Conservation (phyloP, 2,113 vertebrate species). For the Vimba vimba region DNA sequence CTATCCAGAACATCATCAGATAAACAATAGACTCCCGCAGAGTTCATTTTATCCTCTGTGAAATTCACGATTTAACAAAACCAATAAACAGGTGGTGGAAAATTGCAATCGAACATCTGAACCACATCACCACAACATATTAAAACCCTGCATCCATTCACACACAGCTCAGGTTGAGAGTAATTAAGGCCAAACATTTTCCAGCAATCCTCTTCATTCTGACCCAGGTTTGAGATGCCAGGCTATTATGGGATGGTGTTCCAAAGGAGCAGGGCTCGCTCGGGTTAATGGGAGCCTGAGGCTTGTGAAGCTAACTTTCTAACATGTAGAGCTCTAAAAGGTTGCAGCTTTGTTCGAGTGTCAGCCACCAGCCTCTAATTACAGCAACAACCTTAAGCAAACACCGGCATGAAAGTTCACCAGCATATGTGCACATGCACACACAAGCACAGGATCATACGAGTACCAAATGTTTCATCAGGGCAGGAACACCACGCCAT, state of each 20-base stretch:
- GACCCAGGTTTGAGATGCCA: constrained; percentile 64
- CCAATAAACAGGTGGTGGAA: constrained; percentile 22
- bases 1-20: not conserved
- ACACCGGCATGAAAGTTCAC: not conserved
- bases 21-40: not conserved
- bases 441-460: not conserved
- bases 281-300: constrained; percentile 75
- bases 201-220: constrained; percentile 70
- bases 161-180: constrained; percentile 52
- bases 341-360: constrained; percentile 12
- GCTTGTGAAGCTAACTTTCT: constrained; percentile 23
- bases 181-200: constrained; percentile 76
- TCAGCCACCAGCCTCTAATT: constrained; percentile 30
- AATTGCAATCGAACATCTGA: not conserved
- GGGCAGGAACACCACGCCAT: not conserved
- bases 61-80: not conserved
- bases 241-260: constrained; percentile 66
- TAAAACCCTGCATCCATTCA: constrained; percentile 15
- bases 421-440: not conserved
- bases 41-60: not conserved
- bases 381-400: constrained; percentile 38
- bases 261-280: constrained; percentile 60
- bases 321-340: constrained; percentile 12
- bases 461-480: constrained; percentile 23
- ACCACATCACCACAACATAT: not conserved